Evolutionary conservation across 2,113 vertebrate genomes (phyloP).

Genomic region (Amblyornis subalaris): DNA sequence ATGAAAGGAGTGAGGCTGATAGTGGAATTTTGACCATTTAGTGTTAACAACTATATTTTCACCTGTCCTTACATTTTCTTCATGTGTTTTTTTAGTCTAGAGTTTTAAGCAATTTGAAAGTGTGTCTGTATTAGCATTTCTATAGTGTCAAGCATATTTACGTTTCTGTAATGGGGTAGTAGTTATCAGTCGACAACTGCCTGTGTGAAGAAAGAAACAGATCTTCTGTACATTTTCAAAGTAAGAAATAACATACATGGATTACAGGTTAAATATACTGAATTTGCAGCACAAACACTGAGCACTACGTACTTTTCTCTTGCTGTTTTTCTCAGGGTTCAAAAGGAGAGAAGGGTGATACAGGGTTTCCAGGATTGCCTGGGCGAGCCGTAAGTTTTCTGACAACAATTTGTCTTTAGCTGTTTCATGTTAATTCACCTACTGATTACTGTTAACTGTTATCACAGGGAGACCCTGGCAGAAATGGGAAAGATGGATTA

Average conservation of each 20-base stretch:
- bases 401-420: background rate
- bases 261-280: background rate
- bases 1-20: background rate
- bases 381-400: slow-evolving; percentile 81
- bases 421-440: background rate
- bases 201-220: background rate
- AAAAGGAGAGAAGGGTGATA: slow-evolving; percentile 83
- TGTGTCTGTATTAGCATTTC: background rate
- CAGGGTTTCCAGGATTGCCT: slow-evolving; percentile 81
- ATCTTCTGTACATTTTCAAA: background rate
- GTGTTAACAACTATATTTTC: background rate
- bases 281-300: background rate
- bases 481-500: slow-evolving; percentile 84
- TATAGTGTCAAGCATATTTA: background rate
- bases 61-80: background rate
- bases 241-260: background rate
- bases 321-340: slow-evolving; percentile 76
- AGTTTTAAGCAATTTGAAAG: background rate
- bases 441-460: slow-evolving; percentile 15
- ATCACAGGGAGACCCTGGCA: slow-evolving; percentile 83
- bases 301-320: background rate
- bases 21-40: background rate
- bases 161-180: accelerated
- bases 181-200: background rate
- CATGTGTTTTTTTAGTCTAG: background rate